Base-by-base conservation (phyloP, 1,140 invertebrate genomes). In the Heliconius hewitsoni region DNA sequence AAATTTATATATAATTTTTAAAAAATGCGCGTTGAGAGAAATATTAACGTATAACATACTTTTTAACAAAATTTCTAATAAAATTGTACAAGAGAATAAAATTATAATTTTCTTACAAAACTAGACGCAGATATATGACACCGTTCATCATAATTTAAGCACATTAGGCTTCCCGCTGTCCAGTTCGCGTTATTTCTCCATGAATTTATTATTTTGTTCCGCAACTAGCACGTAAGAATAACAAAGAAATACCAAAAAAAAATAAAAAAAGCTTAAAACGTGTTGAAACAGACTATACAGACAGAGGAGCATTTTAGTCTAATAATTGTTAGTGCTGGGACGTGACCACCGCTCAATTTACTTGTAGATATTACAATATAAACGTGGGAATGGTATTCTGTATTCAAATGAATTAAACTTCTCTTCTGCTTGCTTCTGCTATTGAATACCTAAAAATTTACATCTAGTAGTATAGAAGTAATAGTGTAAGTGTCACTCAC, bases 201-300 rank as follows among this genome's bases (percentile, higher is more conserved):
- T 39, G 71, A 71, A 71, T 71, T 71, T 71, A 71, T 71, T 71
- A 71, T 71, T 71, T 39, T 11, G 18, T 39, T 39, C n/a, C 57
- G 11, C 23, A 66, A 66, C 57, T 66, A 66, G n/a, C 3, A 27
- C 23, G 23, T 66, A 27, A 66, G 11, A 30, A 66, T 57, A 30
- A 66, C 11, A 34, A 60, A 60, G 9, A 60, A 57, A 23, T 57
- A 8, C 1, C 4, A 52, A 52, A 19, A 55, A 19, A 19, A 1
- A 6, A 55, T 55, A 46, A 46, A 46, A 46, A 46, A 46, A 46
- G 3, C 2, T 57, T 23, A n/a, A 57, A 57, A 57, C n/a, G 55
- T 57, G 55, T 9, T 57, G 3, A 57, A 71, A 71, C 9, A 30
- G 8, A 9, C 13, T 71, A 23, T 8, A 23, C 9, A 18, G n/a